Evolutionary conservation across 2,113 vertebrate genomes (phyloP), one percentile per base, ranked within the genome.

Genomic region (Hyperoodon ampullatus): DNA sequence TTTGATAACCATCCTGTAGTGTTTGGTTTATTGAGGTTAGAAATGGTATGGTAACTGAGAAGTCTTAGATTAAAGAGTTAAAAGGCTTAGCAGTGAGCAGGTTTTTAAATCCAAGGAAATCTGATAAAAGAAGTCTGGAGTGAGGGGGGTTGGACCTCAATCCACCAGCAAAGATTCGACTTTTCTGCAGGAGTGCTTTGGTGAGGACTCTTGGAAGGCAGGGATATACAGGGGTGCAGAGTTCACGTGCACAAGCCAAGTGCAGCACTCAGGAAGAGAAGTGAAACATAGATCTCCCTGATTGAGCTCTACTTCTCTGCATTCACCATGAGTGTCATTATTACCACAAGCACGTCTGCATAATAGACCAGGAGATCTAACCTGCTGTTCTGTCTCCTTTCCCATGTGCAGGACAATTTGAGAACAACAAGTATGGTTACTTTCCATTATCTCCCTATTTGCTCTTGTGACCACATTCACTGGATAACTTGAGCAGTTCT

Each of bases 41-140:
- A 93, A 68, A 65, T 77, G 33, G 5, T 50, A 78, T 86, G 60
- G 58, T 90, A 90, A 70, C 30, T 61, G 42, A 84, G 19, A 61
- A 35, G 23, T 75, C 55, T 94, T 90, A 85, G 65, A 77, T 47
- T 47, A 75, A 84, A 58, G 13, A 94, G 28, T 60, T 85, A 65
- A 85, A 90, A 66, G 35, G 18, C 77, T 94, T 42, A 90, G 50
- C 60, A 74, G 14, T 35, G 1, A 55, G 63, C 4, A 63, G 30
- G 5, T n/a, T 94, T 83, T 89, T 71, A 81, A 93, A 85, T 75
- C 19, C 16, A 88, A 82, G 39, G 50, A 86, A 42, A 95, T 65
- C 47, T 72, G 63, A 82, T 93, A 50, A 35, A 44, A 78, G 90
- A 93, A 90, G 30, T 26, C 35, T 95, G 61, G 13, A 47, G 16